Evolutionary conservation across 2,113 vertebrate species (phyloP).

Genomic region (Chaetodon trifascialis): DNA sequence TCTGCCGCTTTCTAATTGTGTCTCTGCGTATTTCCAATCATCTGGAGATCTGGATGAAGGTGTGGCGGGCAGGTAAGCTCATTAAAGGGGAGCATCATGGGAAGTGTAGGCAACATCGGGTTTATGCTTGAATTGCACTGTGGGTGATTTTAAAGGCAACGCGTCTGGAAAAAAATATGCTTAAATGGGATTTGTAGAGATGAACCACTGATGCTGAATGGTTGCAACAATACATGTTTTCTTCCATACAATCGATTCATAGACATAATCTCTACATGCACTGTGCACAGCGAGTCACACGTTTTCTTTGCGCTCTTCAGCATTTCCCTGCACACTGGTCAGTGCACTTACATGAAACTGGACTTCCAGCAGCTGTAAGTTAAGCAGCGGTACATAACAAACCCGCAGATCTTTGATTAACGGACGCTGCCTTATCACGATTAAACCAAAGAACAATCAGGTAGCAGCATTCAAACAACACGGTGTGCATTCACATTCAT

Average conservation of each 20-base stretch:
- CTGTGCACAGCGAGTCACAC: background rate
- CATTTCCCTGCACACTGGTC: background rate
- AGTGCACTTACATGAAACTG: background rate
- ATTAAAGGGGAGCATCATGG: slow-evolving; percentile 1
- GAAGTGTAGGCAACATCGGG: background rate
- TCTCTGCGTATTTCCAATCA: too few species aligned
- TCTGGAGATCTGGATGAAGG: too few species aligned
- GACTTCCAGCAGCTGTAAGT: background rate
- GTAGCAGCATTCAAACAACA: background rate
- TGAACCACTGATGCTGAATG: too few species aligned
- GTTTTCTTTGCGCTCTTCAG: background rate
- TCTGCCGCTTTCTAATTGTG: too few species aligned
- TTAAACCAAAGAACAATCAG: slow-evolving; percentile 4
- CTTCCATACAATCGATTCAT: too few species aligned
- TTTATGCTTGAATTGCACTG: too few species aligned
- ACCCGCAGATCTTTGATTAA: background rate
- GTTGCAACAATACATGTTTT: background rate
- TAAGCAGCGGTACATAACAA: background rate
- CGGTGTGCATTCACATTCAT: slow-evolving; percentile 15
- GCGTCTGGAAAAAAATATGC: too few species aligned
- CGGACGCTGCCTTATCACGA: background rate
- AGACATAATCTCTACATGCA: background rate
- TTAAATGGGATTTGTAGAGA: too few species aligned
- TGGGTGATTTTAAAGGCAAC: too few species aligned
- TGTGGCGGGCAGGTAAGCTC: too few species aligned